A percentile compares a stretch with the other conserved stretches of the same genome.
Evolutionary conservation across 2,888 invertebrate genomes (phyloP).

Genomic region (Selenia dentaria): DNA sequence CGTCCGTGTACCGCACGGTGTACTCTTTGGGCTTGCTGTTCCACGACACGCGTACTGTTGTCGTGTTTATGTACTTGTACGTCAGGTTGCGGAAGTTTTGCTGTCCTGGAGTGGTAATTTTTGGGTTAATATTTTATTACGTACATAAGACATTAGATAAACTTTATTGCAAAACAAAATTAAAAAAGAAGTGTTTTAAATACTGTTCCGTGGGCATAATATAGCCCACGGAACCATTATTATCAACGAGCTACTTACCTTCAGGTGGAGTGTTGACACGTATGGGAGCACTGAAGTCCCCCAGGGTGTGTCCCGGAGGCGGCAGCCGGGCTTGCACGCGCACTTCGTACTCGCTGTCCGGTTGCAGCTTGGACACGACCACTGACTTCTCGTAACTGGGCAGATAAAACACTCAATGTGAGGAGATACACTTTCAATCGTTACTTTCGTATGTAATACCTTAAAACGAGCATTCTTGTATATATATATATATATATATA

Average conservation of each 20-base stretch:
- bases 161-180: too few relatives aligned
- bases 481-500: too few relatives aligned
- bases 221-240: too few relatives aligned
- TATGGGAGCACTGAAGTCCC: conserved; percentile 85
- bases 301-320: conserved; percentile 71
- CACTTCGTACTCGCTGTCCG: conserved; percentile 88
- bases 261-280: conserved; percentile 86
- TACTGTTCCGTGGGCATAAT: too few relatives aligned
- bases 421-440: too few relatives aligned
- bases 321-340: conserved; percentile 85
- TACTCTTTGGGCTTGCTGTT: conserved; percentile 57
- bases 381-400: conserved; percentile 79
- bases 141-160: neutral
- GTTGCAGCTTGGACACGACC: conserved; percentile 84
- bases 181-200: too few relatives aligned
- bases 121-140: too few relatives aligned
- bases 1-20: conserved; percentile 75
- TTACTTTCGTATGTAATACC: too few relatives aligned
- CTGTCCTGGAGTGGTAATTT: conserved; percentile 38
- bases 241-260: conserved; percentile 66
- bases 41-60: conserved; percentile 58
- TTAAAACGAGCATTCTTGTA: too few relatives aligned
- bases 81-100: conserved; percentile 52
- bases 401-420: too few relatives aligned
- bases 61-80: conserved; percentile 54